Evolutionary conservation across 2,888 invertebrate species (phyloP).

Genomic region (Diarsia rubi): DNA sequence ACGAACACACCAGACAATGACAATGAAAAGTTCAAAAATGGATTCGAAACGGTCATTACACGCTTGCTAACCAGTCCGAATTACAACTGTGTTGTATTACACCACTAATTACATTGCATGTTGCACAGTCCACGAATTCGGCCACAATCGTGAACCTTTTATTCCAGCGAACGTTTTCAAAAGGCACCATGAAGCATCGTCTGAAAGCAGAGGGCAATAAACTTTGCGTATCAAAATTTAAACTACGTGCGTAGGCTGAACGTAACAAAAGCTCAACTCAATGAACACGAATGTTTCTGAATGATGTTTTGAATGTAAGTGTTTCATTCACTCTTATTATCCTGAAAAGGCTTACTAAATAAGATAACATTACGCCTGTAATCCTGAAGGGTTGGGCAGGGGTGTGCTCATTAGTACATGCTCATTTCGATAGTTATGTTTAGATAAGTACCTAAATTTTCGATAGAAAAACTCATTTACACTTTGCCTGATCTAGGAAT

Average conservation of each 20-base stretch:
- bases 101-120: slow-evolving; percentile 22
- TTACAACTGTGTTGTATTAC: slow-evolving; percentile 26
- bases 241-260: slow-evolving; percentile 17
- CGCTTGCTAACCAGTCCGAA: slow-evolving; percentile 5
- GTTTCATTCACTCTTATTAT: neutral
- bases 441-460: no score
- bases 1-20: slow-evolving; percentile 4
- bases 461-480: no score
- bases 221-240: slow-evolving; percentile 30
- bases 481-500: no score
- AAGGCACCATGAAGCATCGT: slow-evolving; percentile 8
- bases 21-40: slow-evolving; percentile 33
- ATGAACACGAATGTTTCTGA: slow-evolving; percentile 33
- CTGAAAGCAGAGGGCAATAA: slow-evolving; percentile 25
- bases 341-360: neutral
- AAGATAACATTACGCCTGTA: neutral
- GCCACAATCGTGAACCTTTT: slow-evolving; percentile 26
- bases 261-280: slow-evolving; percentile 31
- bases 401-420: no score
- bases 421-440: no score
- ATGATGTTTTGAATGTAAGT: slow-evolving; percentile 12
- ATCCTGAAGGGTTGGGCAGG: no score
- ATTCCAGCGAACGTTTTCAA: neutral
- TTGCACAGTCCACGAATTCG: slow-evolving; percentile 7
- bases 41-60: neutral